Conservation (phyloP, 1,140 invertebrate genomes). For the Frieseomelitta varia region DNA sequence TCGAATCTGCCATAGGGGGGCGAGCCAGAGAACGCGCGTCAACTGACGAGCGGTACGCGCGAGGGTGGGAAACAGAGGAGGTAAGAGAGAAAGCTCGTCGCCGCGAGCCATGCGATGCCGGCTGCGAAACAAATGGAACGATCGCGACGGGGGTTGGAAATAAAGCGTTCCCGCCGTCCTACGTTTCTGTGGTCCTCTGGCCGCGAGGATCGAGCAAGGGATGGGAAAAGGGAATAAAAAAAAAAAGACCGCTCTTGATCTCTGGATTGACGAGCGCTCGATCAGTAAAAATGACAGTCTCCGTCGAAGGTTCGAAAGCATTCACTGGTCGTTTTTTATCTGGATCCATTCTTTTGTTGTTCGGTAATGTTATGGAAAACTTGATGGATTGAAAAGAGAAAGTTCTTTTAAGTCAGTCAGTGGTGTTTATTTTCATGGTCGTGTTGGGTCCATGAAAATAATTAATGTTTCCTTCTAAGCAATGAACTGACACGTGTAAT, state of each 20-base stretch:
- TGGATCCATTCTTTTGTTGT: neutral
- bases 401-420: neutral
- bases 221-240: conserved; percentile 22
- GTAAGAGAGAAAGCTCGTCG: conserved; percentile 67
- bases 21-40: conserved; percentile 15
- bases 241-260: conserved; percentile 69
- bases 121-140: conserved; percentile 76
- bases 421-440: neutral
- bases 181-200: conserved; percentile 53
- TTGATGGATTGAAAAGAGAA: neutral
- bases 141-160: conserved; percentile 73
- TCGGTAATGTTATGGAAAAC: neutral
- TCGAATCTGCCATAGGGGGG: conserved; percentile 63
- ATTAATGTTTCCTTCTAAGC: neutral
- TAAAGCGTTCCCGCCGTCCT: conserved; percentile 75
- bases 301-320: conserved; percentile 28
- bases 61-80: conserved; percentile 53
- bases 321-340: conserved; percentile 9
- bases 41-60: conserved; percentile 3
- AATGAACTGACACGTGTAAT: neutral
- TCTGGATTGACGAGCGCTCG: conserved; percentile 71
- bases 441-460: no score
- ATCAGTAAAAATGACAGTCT: conserved; percentile 69
- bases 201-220: conserved; percentile 49
- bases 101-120: conserved; percentile 72